Evolutionary conservation across 2,888 invertebrate genomes (phyloP), one percentile per base, ranked within the genome.

Genomic region (Ophion costatus): DNA sequence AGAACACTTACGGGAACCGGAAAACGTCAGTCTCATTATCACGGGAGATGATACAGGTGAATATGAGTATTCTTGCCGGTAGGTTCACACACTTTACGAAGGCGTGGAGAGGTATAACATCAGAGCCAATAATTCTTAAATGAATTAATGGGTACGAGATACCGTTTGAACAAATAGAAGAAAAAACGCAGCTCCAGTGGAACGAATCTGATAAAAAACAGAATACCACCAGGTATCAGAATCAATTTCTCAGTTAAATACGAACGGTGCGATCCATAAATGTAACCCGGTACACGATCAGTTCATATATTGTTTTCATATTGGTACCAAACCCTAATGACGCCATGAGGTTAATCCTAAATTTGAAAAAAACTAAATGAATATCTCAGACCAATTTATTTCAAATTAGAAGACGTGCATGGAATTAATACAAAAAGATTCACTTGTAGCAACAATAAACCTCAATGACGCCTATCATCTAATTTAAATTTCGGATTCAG

Each of bases 251-350:
- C 20, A 29, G 7, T 17, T 64, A 17, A 20, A 20, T 10, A 11
- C 6, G n/a, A 75, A 75, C n/a, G 20, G 24, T 7, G 7, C 5
- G 45, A 75, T 29, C 11, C n/a, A 22, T 51, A n/a, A 42, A 67
- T 67, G 33, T 67, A 33, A 1, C 42, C 11, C 10, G 1, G n/a
- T 20, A 67, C 7, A 45, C 1, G 67, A 64, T 11, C 84, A 86
- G 33, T 86, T 82, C 57, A 67, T 84, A 11, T n/a, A n/a, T n/a
- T n/a, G n/a, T n/a, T n/a, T n/a, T n/a, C 2, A 29, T 84, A 56
- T 24, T 84, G 14, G 42, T 76, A 2, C 77, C 74, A 4, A 86
- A 84, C 17, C 14, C 84, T 1, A 45, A 67, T 10, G 29, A 29
- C 29, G 2, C 4, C 29, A 29, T 29, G 29, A 2, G 29, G 29